These are phyloP conservation scores for Agriopis leucophaearia DNA, from an alignment of 2,888 invertebrate species.

Conservation along the genomic window DNA sequence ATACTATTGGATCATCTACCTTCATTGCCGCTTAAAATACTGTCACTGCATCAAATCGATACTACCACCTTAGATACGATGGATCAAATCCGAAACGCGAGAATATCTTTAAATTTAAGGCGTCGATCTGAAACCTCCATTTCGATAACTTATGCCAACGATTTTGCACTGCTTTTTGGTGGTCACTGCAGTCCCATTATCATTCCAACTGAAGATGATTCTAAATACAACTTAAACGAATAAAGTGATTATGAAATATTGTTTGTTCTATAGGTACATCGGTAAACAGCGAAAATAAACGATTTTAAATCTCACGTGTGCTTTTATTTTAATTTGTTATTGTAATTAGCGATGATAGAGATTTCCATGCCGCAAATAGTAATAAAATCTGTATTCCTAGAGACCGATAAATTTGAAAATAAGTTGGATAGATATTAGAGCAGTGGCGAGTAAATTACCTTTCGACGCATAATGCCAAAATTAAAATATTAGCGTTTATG, in stretches of 20 bases:
- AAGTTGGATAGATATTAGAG: too few species aligned
- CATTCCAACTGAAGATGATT: not conserved
- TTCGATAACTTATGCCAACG: not conserved
- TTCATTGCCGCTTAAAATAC: not conserved
- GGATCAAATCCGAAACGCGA: not conserved
- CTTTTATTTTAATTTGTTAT: not conserved
- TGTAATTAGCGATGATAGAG: too few species aligned
- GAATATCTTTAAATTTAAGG: not conserved
- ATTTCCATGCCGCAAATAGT: too few species aligned
- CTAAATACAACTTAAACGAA: not conserved
- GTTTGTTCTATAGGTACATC: not conserved
- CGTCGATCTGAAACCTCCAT: not conserved
- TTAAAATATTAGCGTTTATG: too few species aligned
- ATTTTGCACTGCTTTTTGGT: not conserved
- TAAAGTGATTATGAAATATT: not conserved
- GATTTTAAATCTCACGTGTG: not conserved
- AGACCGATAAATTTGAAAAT: too few species aligned
- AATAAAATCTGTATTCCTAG: too few species aligned
- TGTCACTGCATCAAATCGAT: not conserved
- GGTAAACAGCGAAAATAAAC: constrained; percentile 25
- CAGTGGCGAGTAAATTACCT: too few species aligned
- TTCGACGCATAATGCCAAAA: too few species aligned
- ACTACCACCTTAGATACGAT: not conserved
- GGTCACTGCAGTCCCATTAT: not conserved
- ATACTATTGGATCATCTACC: constrained; percentile 1